Evolutionary conservation across 2,113 vertebrate genomes (phyloP), one percentile per base, ranked within the genome.

Genomic region (Ia io): DNA sequence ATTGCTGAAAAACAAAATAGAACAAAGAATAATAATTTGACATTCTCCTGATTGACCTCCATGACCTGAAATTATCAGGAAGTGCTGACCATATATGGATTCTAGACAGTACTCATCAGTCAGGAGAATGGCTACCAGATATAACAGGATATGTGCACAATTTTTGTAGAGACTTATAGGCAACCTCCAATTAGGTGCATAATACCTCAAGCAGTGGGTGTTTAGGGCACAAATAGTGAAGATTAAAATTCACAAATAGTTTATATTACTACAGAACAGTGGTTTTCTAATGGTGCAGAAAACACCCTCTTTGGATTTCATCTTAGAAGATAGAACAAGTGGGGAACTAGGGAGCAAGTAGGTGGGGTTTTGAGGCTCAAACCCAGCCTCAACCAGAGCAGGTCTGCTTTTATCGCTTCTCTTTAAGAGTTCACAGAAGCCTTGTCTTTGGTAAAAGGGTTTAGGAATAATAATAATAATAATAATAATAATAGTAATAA

Each of bases 1-100:
- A 97, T 94, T 92, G 85, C 93, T 96, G 90, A 95, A 97, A 96
- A 83, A 94, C 65, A 97, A 96, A 96, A 96, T 12, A 67, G n/a
- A 95, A 74, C 23, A 94, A 90, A 95, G 56, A 86, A 77, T 83
- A 69, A 86, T 88, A 70, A 94, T 87, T 88, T 82, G 23, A 83
- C 77, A 84, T 78, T 90, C 59, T 88, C 25, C 47, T 53, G 12
- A 32, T n/a, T 94, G 51, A n/a, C 69, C 20, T 87, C 37, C 78
- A 12, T 70, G 56, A 71, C 28, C 37, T 63, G 65, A 73, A 90
- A 79, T 90, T 71, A 84, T 83, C 63, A 95, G 35, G 95, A 16
- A 32, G 49, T 90, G 49, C 16, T 90, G 65, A 89, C 28, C 20
- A 22, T 25, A 67, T 32, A 8, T 84, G 5, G 28, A 92, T 56